Conservation (phyloP, 2,113 vertebrate genomes). For the Python bivittatus region DNA sequence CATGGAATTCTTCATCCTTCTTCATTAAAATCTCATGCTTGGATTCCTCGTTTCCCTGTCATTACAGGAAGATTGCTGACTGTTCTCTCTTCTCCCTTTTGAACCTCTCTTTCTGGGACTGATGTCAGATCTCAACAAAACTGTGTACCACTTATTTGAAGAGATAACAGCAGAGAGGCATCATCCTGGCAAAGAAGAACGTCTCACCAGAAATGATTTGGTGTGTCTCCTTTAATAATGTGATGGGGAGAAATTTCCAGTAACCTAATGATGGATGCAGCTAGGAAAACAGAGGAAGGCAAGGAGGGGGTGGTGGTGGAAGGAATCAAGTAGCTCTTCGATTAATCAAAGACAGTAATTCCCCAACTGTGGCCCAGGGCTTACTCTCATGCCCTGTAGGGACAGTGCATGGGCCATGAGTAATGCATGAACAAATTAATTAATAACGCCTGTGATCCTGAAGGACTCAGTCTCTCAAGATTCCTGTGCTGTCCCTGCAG, state of each 20-base stretch:
- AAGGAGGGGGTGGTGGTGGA: background rate
- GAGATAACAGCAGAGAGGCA: background rate
- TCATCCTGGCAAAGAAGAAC: constrained; percentile 12
- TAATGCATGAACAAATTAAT: background rate
- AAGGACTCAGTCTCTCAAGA: background rate
- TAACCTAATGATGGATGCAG: constrained; percentile 6
- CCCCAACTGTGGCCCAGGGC: background rate
- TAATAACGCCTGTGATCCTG: background rate
- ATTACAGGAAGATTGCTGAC: background rate
- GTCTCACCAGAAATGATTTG: constrained; percentile 28
- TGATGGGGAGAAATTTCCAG: background rate
- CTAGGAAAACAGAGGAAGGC: background rate
- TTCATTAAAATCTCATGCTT: background rate
- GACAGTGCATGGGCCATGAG: background rate
- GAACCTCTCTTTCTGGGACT: background rate
- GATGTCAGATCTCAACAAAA: constrained; percentile 36
- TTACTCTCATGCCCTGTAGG: background rate
- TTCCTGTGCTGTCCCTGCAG: background rate
- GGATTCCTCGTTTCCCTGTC: background rate
- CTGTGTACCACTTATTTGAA: background rate
- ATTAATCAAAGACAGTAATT: background rate
- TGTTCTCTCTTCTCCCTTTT: constrained; percentile 6
- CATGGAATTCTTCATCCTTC: accelerated
- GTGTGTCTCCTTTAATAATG: constrained; percentile 36
- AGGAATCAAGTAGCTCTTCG: constrained; percentile 4